A percentile compares a stretch with the other conserved stretches of the same genome.
phyloP scores from a whole-genome alignment of 2,888 invertebrate genomes.

The Dryobota labecula region DNA sequence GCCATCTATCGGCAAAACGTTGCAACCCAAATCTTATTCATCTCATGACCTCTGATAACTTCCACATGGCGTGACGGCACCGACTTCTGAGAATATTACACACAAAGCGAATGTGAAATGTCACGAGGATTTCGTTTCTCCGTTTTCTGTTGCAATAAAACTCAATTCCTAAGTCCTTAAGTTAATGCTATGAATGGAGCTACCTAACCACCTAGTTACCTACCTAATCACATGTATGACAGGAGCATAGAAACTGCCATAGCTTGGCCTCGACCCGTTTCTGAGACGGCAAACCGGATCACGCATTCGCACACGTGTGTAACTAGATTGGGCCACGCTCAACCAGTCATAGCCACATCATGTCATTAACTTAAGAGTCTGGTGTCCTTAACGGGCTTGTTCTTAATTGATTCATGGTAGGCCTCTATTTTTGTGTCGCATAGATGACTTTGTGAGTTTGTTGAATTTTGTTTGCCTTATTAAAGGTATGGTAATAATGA shows the following conservation, averaged over 20 bases:
- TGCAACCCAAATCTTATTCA: background rate
- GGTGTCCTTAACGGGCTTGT: constrained; percentile 51
- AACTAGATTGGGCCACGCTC: constrained; percentile 69
- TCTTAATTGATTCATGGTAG: constrained; percentile 58
- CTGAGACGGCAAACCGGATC: constrained; percentile 75
- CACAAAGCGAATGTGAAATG: constrained; percentile 15
- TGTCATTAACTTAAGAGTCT: constrained; percentile 49
- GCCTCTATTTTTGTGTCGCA: constrained; percentile 16
- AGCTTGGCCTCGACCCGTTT: constrained; percentile 75
- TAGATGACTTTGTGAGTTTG: background rate
- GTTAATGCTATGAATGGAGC: background rate
- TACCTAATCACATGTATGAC: constrained; percentile 12
- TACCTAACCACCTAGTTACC: background rate
- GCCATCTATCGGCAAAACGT: constrained; percentile 66
- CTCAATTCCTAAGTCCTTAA: background rate
- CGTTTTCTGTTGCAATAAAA: background rate
- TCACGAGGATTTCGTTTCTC: background rate
- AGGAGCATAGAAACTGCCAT: constrained; percentile 41
- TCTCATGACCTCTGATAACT: constrained; percentile 31
- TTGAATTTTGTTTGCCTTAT: background rate
- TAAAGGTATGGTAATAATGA: too few relatives aligned
- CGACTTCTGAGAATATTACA: constrained; percentile 39
- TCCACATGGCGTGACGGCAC: constrained; percentile 34
- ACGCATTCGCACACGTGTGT: constrained; percentile 67
- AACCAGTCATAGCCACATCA: constrained; percentile 57